A percentile compares a stretch with the other conserved stretches of the same genome.
Conservation (phyloP, 2,113 vertebrate species). For the Varanus salvator region DNA sequence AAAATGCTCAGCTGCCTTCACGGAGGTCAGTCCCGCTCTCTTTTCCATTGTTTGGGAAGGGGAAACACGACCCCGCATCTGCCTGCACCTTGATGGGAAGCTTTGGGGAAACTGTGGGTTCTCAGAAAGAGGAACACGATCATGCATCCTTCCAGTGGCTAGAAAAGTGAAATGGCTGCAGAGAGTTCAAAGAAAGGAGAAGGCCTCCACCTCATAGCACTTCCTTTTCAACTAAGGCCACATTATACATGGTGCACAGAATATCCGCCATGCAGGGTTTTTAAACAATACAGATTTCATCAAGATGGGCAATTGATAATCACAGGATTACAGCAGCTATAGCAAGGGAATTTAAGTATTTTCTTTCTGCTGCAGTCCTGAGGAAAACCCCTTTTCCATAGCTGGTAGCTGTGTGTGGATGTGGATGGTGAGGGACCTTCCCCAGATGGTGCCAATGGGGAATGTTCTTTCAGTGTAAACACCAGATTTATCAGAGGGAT, state of each 20-base stretch:
- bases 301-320: background rate
- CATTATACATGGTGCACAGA: no score
- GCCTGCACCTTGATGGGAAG: accelerated
- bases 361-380: background rate
- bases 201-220: accelerated
- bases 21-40: background rate
- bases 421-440: no score
- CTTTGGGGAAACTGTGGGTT: conserved; percentile 41
- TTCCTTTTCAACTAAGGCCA: accelerated
- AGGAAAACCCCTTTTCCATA: background rate
- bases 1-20: background rate
- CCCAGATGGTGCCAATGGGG: no score
- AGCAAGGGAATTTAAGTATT: background rate
- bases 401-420: background rate
- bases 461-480: no score
- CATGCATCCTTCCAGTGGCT: background rate
- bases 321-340: no score
- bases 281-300: background rate
- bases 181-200: conserved; percentile 19
- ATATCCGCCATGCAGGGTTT: background rate
- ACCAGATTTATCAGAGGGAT: no score
- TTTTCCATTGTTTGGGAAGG: conserved; percentile 35
- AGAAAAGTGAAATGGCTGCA: background rate
- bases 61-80: background rate
- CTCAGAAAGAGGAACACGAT: conserved; percentile 54